These are phyloP conservation scores for Ariopsis seemanni DNA, from an alignment of 2,113 vertebrate species.

Conservation along the genomic window DNA sequence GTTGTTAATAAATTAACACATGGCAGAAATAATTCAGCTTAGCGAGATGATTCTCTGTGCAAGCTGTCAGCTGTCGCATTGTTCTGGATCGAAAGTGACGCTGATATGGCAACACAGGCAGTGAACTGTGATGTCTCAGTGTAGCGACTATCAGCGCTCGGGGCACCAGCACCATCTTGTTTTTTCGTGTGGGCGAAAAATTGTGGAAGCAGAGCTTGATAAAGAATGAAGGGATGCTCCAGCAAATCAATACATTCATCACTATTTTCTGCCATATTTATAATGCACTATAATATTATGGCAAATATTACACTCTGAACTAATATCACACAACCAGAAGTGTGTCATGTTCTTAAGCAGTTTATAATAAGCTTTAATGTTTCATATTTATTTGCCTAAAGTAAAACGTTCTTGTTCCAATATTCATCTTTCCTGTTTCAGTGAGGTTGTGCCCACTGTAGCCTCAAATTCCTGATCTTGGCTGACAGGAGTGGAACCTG, in stretches of 20 bases:
- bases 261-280: background rate
- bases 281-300: background rate
- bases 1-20: constrained; percentile 87
- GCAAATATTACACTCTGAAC: background rate
- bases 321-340: background rate
- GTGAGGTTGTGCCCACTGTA: background rate
- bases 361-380: background rate
- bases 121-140: constrained; percentile 78
- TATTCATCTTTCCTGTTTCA: background rate
- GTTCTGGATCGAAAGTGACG: constrained; percentile 77
- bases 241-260: background rate
- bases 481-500: background rate
- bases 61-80: constrained; percentile 88
- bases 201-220: background rate
- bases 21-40: constrained; percentile 94
- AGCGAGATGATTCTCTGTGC: constrained; percentile 87
- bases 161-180: constrained; percentile 70
- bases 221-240: background rate
- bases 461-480: background rate
- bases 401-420: background rate
- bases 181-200: constrained; percentile 50
- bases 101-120: constrained; percentile 77
- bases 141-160: constrained; percentile 65
- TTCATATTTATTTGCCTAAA: background rate
- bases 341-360: background rate